phyloP scores from a whole-genome alignment of 2,888 invertebrate genomes.

The Drosophila paramelanica region DNA sequence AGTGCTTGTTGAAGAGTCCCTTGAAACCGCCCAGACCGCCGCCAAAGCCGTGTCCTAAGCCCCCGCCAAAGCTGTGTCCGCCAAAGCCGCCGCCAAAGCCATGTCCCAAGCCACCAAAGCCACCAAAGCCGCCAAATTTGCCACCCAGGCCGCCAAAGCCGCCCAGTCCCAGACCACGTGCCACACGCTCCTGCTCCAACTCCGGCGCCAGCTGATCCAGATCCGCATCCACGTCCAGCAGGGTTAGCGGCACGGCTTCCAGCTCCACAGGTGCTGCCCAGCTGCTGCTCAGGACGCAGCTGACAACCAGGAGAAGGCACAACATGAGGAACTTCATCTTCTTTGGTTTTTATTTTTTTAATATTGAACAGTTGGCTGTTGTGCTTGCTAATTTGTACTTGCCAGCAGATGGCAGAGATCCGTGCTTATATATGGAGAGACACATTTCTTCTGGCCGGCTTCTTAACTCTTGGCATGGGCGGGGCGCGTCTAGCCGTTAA shows the following conservation, averaged over 20 bases:
- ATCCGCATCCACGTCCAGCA: constrained; percentile 69
- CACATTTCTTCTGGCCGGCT: constrained; percentile 23
- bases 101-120: constrained; percentile 46
- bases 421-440: constrained; percentile 48
- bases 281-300: constrained; percentile 28
- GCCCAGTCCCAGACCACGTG: constrained; percentile 74
- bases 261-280: constrained; percentile 54
- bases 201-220: constrained; percentile 31
- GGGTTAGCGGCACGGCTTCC: constrained; percentile 49
- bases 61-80: constrained; percentile 63
- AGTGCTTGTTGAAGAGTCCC: constrained; percentile 71
- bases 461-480: constrained; percentile 23
- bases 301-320: constrained; percentile 37
- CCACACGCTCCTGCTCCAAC: constrained; percentile 49
- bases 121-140: constrained; percentile 58
- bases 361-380: constrained; percentile 5
- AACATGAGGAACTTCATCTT: constrained; percentile 54
- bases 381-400: constrained; percentile 52
- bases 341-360: not conserved
- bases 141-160: constrained; percentile 61
- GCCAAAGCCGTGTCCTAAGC: constrained; percentile 66
- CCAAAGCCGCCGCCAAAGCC: constrained; percentile 56
- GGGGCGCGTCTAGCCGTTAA: constrained; percentile 63
- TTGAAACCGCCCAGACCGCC: constrained; percentile 76
- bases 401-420: constrained; percentile 37